Evolutionary conservation across 2,113 vertebrate genomes (phyloP).

Genomic region (Phyllostomus hastatus): DNA sequence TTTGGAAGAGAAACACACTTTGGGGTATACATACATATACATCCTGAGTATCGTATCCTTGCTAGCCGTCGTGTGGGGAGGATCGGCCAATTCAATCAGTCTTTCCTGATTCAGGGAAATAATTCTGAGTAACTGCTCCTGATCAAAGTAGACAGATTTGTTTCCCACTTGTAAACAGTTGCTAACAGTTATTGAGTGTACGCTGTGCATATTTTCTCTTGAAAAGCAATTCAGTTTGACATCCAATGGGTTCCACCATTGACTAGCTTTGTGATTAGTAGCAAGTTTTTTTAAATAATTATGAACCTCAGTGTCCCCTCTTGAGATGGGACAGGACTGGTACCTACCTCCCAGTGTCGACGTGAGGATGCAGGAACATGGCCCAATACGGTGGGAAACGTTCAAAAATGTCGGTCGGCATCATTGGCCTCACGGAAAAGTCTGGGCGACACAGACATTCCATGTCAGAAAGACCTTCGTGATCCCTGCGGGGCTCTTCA

Average conservation of each 20-base stretch:
- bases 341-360: rapidly evolving
- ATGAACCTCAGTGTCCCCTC: background rate
- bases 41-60: background rate
- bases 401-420: background rate
- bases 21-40: background rate
- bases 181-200: background rate
- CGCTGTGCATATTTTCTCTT: background rate
- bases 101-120: background rate
- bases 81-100: background rate
- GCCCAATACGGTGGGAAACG: rapidly evolving
- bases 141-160: constrained; percentile 50
- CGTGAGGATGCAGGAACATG: background rate
- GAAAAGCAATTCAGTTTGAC: background rate
- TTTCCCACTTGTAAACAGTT: constrained; percentile 36
- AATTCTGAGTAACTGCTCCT: constrained; percentile 27
- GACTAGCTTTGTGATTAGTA: background rate
- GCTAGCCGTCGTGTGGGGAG: background rate
- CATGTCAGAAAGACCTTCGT: background rate
- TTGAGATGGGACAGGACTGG: background rate
- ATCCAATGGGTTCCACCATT: background rate
- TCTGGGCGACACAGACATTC: background rate
- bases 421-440: background rate
- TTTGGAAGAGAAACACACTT: constrained; percentile 22
- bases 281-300: background rate
- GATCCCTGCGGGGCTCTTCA: background rate